Percentiles rank a stretch among this genome's conserved stretches.
phyloP scores from a whole-genome alignment of 2,113 vertebrate species.

The Riparia riparia region DNA sequence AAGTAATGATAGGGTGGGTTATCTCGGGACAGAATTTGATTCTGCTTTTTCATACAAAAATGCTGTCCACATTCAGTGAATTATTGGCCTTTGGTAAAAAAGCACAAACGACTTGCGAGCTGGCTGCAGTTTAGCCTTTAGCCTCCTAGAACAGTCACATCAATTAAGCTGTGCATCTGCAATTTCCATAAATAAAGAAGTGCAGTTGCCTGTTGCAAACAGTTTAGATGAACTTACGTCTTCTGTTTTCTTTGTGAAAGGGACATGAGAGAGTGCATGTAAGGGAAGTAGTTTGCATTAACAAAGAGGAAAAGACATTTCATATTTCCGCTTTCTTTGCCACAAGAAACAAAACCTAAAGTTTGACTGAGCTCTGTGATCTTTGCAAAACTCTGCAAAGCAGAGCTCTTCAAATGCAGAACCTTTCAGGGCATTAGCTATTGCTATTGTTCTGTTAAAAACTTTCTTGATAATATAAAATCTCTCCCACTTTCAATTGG shows the following conservation, averaged over 20 bases:
- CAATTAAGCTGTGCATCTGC: conserved; percentile 48
- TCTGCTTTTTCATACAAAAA: background rate
- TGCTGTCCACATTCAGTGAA: background rate
- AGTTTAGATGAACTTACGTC: background rate
- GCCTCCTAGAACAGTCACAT: conserved; percentile 40
- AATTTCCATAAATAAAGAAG: conserved; percentile 24
- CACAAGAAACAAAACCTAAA: conserved; percentile 28
- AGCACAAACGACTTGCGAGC: background rate
- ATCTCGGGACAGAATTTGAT: conserved; percentile 11
- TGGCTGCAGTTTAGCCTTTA: conserved; percentile 46
- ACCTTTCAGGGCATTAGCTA: background rate
- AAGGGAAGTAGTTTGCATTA: background rate
- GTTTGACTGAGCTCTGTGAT: conserved; percentile 22
- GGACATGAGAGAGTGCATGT: background rate
- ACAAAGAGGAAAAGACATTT: background rate
- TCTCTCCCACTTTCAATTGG: conserved; percentile 6
- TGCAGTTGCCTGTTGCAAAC: background rate
- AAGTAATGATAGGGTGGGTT: background rate
- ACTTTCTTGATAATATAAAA: conserved; percentile 6
- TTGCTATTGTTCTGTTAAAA: conserved; percentile 13
- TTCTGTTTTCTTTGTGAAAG: background rate
- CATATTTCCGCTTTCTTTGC: background rate
- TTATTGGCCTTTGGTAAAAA: conserved; percentile 11
- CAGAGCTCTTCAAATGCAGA: conserved; percentile 24
- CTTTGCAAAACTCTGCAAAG: conserved; percentile 29